phyloP scores from a whole-genome alignment of 2,888 invertebrate species.

The Oxyscelio sp. region DNA sequence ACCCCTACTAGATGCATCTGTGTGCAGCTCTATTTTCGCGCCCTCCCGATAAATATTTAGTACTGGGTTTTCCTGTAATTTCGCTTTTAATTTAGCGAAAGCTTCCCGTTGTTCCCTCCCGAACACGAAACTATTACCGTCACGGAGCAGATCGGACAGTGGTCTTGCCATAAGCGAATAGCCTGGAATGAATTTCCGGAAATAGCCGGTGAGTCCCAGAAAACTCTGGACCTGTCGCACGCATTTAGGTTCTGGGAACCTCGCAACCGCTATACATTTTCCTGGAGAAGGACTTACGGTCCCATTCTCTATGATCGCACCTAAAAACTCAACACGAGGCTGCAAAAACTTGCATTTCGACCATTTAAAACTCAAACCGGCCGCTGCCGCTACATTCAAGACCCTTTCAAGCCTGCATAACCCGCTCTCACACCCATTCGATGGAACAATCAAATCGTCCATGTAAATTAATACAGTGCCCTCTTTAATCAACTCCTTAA shows the following conservation, averaged over 20 bases:
- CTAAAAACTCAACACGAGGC: too few relatives aligned
- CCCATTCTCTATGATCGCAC: too few relatives aligned
- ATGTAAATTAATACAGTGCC: background rate
- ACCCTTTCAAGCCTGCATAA: background rate
- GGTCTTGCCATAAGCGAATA: too few relatives aligned
- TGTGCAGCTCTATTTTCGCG: background rate
- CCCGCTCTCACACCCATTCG: background rate
- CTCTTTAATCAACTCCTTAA: background rate
- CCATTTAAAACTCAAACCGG: too few relatives aligned
- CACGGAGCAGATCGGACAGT: background rate
- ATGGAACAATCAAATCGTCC: slow-evolving; percentile 12
- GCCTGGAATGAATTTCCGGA: too few relatives aligned
- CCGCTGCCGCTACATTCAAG: background rate
- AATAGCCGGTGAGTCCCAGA: too few relatives aligned
- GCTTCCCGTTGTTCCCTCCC: background rate
- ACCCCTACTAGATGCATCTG: background rate
- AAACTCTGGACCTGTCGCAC: too few relatives aligned
- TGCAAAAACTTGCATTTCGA: too few relatives aligned
- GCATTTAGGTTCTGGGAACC: too few relatives aligned
- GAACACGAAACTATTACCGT: background rate
- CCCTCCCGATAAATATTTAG: background rate
- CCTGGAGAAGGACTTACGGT: too few relatives aligned
- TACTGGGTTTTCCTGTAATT: background rate
- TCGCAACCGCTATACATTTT: too few relatives aligned
- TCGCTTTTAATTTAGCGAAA: background rate